Conservation (phyloP, 2,888 invertebrate species). For the Metalampra italica region DNA sequence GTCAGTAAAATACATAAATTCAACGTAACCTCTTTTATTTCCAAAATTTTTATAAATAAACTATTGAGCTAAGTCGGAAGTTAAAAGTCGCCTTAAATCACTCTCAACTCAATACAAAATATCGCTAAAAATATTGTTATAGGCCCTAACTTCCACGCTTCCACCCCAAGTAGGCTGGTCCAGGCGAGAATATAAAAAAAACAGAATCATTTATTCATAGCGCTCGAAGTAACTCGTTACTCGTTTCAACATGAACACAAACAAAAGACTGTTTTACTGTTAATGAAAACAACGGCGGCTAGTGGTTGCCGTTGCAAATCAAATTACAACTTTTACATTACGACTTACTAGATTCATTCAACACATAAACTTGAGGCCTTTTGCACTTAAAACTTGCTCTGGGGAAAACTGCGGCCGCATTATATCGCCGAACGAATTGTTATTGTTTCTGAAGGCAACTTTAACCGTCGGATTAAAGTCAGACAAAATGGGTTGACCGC, state of each 20-base stretch:
- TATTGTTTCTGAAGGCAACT: constrained; percentile 63
- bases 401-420: constrained; percentile 53
- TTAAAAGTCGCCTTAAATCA: background rate
- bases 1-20: too few relatives aligned
- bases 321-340: constrained; percentile 68
- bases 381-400: constrained; percentile 61
- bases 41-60: too few relatives aligned
- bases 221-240: constrained; percentile 41
- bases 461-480: constrained; percentile 52
- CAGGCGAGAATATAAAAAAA: constrained; percentile 30
- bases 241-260: constrained; percentile 31
- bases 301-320: constrained; percentile 57
- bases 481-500: constrained; percentile 36
- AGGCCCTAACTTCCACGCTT: background rate
- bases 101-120: background rate
- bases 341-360: constrained; percentile 57
- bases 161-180: background rate
- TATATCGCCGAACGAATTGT: constrained; percentile 59
- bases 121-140: background rate
- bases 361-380: constrained; percentile 64
- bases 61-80: too few relatives aligned
- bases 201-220: constrained; percentile 44
- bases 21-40: too few relatives aligned
- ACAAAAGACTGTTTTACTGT: constrained; percentile 41
- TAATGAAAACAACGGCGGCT: constrained; percentile 50